A percentile compares a stretch with the other conserved stretches of the same genome.
These are phyloP conservation scores for Cydia splendana DNA, from an alignment of 1,140 invertebrate genomes.

Conservation along the genomic window DNA sequence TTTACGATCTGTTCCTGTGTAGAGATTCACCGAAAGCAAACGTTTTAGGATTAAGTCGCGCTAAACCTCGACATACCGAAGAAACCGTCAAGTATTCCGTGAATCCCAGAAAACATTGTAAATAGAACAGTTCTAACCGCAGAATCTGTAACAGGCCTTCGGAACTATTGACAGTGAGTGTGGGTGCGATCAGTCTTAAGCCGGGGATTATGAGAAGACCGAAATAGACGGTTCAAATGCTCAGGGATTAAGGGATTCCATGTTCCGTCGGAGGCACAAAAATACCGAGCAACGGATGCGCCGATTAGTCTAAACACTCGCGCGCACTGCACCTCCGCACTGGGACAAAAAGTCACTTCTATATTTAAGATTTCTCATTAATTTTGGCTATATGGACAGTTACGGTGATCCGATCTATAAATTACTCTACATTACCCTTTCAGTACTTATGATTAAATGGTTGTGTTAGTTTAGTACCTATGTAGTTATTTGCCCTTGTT, in stretches of 20 bases:
- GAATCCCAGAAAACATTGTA: conserved; percentile 58
- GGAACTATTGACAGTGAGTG: conserved; percentile 79
- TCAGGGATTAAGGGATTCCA: conserved; percentile 75
- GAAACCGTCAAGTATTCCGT: conserved; percentile 71
- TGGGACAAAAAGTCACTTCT: conserved; percentile 14
- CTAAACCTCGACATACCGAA: conserved; percentile 55
- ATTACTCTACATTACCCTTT: not conserved
- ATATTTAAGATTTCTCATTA: conserved; percentile 28
- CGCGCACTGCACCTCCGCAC: conserved; percentile 13
- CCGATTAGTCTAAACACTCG: conserved; percentile 74
- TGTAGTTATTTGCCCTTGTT: too few relatives aligned
- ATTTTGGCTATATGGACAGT: conserved; percentile 14
- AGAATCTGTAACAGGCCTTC: conserved; percentile 70
- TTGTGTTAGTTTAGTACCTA: too few relatives aligned
- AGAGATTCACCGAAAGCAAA: conserved; percentile 55
- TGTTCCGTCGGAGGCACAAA: conserved; percentile 78
- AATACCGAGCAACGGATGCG: conserved; percentile 77
- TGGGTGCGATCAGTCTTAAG: conserved; percentile 79
- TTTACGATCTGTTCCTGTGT: not conserved
- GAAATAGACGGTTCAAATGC: conserved; percentile 79
- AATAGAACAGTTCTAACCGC: conserved; percentile 71
- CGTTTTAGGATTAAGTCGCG: conserved; percentile 53
- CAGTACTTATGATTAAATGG: too few relatives aligned
- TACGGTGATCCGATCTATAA: not conserved
- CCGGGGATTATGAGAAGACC: conserved; percentile 77